Evolutionary conservation across 1,140 invertebrate species (phyloP), one percentile per base, ranked within the genome.

Genomic region (Rhizoglyphus robini): DNA sequence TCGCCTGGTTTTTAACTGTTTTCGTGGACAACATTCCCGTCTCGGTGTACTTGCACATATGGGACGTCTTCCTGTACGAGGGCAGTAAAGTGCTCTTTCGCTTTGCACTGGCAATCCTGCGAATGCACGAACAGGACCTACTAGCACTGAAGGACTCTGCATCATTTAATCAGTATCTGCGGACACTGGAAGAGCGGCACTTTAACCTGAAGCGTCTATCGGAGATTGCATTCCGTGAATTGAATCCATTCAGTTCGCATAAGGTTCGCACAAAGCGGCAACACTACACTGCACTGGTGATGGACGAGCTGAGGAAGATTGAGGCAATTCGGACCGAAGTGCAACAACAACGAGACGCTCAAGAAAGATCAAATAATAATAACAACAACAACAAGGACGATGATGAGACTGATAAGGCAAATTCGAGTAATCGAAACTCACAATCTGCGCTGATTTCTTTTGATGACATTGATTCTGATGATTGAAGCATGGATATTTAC

Each of bases 21-120:
- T 82, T 81, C 74, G 79, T 82, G 20, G 81, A 82, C 69, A 78
- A 76, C 65, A 74, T 82, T 34, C 78, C 77, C 3, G 74, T 76
- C 20, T 73, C 77, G 32, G 76, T 78, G 27, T 82, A 80, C 71
- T 74, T 82, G 18, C 73, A 76, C 30, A 78, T 82, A 25, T 82
- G 81, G 80, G 81, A 82, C 72, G 72, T 76, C n/a, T 82, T 82
- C 69, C 72, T 82, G n/a, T 79, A 75, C 70, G 81, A 82, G 72
- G 81, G 81, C 0, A 78, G 75, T 54, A 82, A 82, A 75, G 80
- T 81, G 23, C 68, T 82, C 29, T 82, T 82, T 68, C 74, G 81
- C 18, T 82, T 79, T 74, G 79, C 80, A 31, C 67, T 81, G 23
- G 80, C 81, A 11, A 77, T 82, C 65, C 74, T 82, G 62, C 81